Evolutionary conservation across 2,797 vertebrate genomes (phyloP), one percentile per base, ranked within the genome.

Genomic region (Anniella stebbinsi): DNA sequence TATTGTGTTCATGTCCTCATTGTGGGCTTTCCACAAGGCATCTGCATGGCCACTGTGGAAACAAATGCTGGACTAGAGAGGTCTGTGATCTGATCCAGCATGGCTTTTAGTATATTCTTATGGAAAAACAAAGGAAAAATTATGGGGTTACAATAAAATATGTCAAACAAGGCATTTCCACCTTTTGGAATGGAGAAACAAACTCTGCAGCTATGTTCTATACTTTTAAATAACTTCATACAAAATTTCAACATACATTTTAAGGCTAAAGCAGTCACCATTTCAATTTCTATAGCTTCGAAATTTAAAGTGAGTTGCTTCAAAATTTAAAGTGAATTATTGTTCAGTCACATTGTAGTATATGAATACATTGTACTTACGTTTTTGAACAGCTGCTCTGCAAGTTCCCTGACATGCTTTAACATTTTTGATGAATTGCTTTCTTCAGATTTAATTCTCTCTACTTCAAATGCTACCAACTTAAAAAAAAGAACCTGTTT

Each of bases 351-450:
- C 63, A 88, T 41, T 60, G 54, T 0, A 86, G 2, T 82, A 84
- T n/a, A 89, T 70, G 72, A 81, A 94, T 75, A 91, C 0, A 90
- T 70, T 84, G 33, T 91, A 95, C 98, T 98, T 97, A 99, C 99
- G 92, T 99, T 99, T 98, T 96, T 98, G 96, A 98, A 98, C 4
- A 99, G 98, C 88, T 99, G 99, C 93, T 99, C 99, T 17, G 99
- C 99, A 93, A 99, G 98, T 94, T 99, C 98, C 97, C 98, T 97
- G 93, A 99, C 97, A 92, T 98, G 98, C 94, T 98, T 99, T 97
- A 98, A 98, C 89, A 98, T 97, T 96, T 98, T 99, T 91, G 95
- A 89, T 86, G 98, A 97, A 94, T 97, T 98, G 93, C 97, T 96
- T 85, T 98, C 98, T 92, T 99, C 98, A 94, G 98, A 97, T 96